Base-by-base conservation (phyloP, 2,797 vertebrate species). In the Tangara arthus region DNA sequence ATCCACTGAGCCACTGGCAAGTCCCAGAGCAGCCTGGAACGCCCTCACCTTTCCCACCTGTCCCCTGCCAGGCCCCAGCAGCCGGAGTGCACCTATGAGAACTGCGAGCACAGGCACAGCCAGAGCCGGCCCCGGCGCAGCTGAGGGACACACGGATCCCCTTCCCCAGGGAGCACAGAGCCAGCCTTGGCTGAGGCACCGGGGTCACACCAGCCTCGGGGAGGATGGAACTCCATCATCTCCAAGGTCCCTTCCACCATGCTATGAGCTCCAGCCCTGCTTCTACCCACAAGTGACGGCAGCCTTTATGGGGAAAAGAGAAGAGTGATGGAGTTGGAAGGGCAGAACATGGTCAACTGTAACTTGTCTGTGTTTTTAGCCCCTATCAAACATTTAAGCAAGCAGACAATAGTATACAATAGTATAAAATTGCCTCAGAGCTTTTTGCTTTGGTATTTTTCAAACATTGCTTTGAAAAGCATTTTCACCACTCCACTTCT, bases 11-110 rank as follows among this genome's bases (percentile, higher is more conserved):
- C 32, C 32, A 16, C 30, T 17, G 23, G 19, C 1, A 23, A 41
- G 41, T 19, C 6, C 49, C 18, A 24, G 30, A 24, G 64, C 71
- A 39, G 24, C 19, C 73, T 57, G 52, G 34, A 69, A 32, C 0
- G 8, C 21, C 75, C 87, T 82, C 42, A 82, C 41, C 46, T 90
- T 53, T 60, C 17, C 44, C 15, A 4, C 32, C 8, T 64, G 49
- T 97, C 66, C 79, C 7, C 87, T 49, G 49, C 27, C 97, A 98
- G 98, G 95, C 47, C 95, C 28, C 97, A 96, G 61, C 77, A 52
- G 19, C 97, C 96, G 12, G 98, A 98, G 39, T 98, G 98, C 56
- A 98, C 95, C 52, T 98, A 98, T 0, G 98, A 98, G 95, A 98
- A 98, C 55, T 91, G 96, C 37, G 95, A 71, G 57, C 97, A 90